Evolutionary conservation across 2,888 invertebrate genomes (phyloP), one percentile per base, ranked within the genome.

Genomic region (Drosophila paranaensis): DNA sequence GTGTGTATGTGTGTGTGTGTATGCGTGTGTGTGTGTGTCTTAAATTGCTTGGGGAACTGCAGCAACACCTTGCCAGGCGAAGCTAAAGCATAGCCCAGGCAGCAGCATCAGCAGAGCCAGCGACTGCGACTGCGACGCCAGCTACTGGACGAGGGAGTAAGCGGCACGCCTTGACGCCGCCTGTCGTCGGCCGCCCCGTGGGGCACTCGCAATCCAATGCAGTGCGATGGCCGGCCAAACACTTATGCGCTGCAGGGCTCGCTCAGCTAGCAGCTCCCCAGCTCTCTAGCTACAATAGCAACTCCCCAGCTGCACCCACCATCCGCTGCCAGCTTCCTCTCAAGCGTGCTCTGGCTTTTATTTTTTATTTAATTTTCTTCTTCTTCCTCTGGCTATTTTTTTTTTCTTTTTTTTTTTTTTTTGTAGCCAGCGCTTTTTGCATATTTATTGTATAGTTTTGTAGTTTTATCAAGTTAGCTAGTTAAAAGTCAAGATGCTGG

Each of bases 391-490:
- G 33, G 2, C 42, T 27, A 40, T 27, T 42, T 40, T 16, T 62
- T 37, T n/a, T 27, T 55, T 14, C 39, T 25, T n/a, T n/a, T n/a
- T n/a, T n/a, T n/a, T n/a, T n/a, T 42, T 14, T 62, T 37, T n/a
- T 27, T 55, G 11, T 46, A 16, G 39, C 60, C 40, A 46, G 53
- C 70, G 56, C 62, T 79, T 86, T 86, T 87, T 87, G 83, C 83
- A 84, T 84, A 84, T 84, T 87, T 84, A 84, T 87, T 87, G 88
- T 87, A 87, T 87, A 87, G 87, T 87, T 87, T 87, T 84, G 88
- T 87, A 87, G 88, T 87, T 84, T 88, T 81, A 84, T 88, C 82
- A 84, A 87, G 84, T 88, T 85, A 85, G 88, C 88, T 84, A 84
- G 85, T 84, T 88, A 88, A 85, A 85, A 82, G 84, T 88, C 88